These are phyloP conservation scores for Scotopteryx bipunctaria DNA, from an alignment of 2,888 invertebrate genomes.

Conservation along the genomic window DNA sequence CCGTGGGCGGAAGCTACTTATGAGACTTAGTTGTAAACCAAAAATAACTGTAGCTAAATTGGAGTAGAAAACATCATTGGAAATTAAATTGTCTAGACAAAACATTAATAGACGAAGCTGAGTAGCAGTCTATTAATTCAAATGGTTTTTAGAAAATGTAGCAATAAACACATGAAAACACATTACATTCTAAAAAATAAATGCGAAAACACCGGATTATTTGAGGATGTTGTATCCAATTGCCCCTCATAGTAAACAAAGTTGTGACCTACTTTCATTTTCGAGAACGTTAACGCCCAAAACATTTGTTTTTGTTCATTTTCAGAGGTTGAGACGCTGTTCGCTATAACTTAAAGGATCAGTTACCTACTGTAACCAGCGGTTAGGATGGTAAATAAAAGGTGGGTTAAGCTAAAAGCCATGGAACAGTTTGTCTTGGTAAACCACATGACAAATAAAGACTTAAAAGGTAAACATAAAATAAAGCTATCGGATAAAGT, in stretches of 20 bases:
- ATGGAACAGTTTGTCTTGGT: too few relatives aligned
- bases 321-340: slow-evolving; percentile 29
- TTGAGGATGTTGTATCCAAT: slow-evolving; percentile 43
- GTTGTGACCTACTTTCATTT: slow-evolving; percentile 46
- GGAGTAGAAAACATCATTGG: not conserved
- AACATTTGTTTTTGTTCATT: slow-evolving; percentile 20
- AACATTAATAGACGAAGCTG: not conserved
- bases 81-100: slow-evolving; percentile 8
- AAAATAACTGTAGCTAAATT: too few relatives aligned
- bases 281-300: slow-evolving; percentile 28
- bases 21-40: too few relatives aligned
- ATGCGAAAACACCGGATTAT: slow-evolving; percentile 26
- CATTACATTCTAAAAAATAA: slow-evolving; percentile 17
- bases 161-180: slow-evolving; percentile 6
- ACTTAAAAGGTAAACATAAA: too few relatives aligned
- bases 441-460: too few relatives aligned
- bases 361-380: not conserved
- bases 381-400: too few relatives aligned
- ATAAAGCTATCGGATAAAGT: too few relatives aligned
- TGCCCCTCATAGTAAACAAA: slow-evolving; percentile 42
- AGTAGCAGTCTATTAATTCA: not conserved
- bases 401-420: too few relatives aligned
- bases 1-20: too few relatives aligned
- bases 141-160: not conserved
- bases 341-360: not conserved